phyloP scores from a whole-genome alignment of 2,888 invertebrate genomes.

The Ctenicera cuprea region DNA sequence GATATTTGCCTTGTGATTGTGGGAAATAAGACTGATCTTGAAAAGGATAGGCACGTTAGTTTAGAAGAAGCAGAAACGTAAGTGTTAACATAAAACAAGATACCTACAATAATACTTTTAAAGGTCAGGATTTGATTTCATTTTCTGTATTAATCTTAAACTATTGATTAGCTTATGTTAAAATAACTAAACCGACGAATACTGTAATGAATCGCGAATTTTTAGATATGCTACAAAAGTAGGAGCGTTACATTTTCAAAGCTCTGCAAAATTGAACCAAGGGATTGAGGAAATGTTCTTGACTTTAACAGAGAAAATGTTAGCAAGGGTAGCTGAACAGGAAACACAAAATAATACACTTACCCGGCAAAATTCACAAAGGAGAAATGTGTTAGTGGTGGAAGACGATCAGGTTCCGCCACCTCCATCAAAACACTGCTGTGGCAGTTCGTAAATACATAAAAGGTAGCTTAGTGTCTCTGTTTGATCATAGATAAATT shows the following conservation, averaged over 20 bases:
- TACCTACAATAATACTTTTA: no score
- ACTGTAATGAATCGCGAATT: no score
- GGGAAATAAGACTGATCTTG: constrained; percentile 98
- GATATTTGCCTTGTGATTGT: constrained; percentile 95
- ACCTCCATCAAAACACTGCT: constrained; percentile 63
- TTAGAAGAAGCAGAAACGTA: constrained; percentile 91
- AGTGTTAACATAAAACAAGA: no score
- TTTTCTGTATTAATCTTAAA: no score
- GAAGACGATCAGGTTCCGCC: constrained; percentile 66
- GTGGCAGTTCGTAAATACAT: constrained; percentile 61
- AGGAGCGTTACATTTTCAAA: constrained; percentile 93
- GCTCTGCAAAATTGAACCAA: constrained; percentile 94
- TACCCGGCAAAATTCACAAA: constrained; percentile 67
- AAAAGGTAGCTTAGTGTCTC: constrained; percentile 7
- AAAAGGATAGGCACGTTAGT: constrained; percentile 90
- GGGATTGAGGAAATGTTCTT: constrained; percentile 95
- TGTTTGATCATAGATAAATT: constrained; percentile 16
- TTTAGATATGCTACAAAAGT: constrained; percentile 91
- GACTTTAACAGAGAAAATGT: constrained; percentile 87
- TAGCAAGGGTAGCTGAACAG: constrained; percentile 70
- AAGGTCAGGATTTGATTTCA: not conserved
- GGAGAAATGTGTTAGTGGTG: constrained; percentile 68
- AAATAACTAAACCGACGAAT: no score
- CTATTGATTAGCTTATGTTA: no score
- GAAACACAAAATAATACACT: constrained; percentile 63